Conservation (phyloP, 2,113 vertebrate species). For the Poeciliopsis turrubarensis region DNA sequence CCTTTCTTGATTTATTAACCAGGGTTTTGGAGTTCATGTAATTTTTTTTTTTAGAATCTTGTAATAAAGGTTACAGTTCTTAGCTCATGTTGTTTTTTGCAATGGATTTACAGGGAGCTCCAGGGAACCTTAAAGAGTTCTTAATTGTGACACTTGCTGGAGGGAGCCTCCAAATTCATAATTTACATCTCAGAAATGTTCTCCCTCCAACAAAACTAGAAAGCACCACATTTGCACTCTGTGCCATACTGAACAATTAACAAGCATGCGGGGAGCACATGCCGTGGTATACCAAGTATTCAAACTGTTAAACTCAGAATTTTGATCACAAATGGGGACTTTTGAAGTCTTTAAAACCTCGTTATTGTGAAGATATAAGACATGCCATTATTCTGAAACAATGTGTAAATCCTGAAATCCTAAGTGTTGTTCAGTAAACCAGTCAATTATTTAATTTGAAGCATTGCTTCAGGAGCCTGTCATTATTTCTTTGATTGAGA, state of each 20-base stretch:
- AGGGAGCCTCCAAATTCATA: conserved; percentile 38
- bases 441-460: neutral
- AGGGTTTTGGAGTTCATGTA: conserved; percentile 6
- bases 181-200: conserved; percentile 47
- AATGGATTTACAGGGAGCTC: conserved; percentile 16
- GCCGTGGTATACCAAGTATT: neutral
- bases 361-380: neutral
- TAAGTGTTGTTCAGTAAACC: neutral
- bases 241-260: neutral
- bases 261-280: neutral
- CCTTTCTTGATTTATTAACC: conserved; percentile 10
- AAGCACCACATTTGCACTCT: conserved; percentile 4
- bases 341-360: neutral
- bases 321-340: neutral
- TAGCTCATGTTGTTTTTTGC: conserved; percentile 7
- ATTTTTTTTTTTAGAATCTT: neutral
- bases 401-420: neutral
- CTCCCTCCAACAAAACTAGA: conserved; percentile 28
- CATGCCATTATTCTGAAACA: neutral
- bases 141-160: conserved; percentile 42
- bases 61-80: conserved; percentile 4
- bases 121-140: conserved; percentile 2
- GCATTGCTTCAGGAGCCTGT: neutral
- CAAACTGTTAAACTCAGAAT: neutral
- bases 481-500: neutral